A percentile compares a stretch with the other conserved stretches of the same genome.
Conservation (phyloP, 2,113 vertebrate genomes). For the Equus quagga region DNA sequence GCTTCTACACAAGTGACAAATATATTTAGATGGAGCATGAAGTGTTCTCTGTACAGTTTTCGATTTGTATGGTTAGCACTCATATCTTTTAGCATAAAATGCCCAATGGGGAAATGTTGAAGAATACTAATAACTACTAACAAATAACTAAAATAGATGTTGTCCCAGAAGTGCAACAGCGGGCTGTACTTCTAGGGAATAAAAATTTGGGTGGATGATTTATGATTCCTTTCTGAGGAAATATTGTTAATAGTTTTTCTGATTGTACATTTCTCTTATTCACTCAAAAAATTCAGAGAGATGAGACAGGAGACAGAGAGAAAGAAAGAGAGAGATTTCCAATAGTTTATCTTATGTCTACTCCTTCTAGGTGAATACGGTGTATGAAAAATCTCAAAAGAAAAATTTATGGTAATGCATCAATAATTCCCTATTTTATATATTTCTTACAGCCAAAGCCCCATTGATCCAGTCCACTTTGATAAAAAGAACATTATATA, state of each 20-base stretch:
- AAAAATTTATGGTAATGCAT: not conserved
- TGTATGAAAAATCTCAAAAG: not conserved
- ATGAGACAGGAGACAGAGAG: not conserved
- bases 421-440: not conserved
- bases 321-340: not conserved
- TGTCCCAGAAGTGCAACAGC: not conserved
- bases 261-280: not conserved
- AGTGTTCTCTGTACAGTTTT: conserved; percentile 30
- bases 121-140: conserved; percentile 58
- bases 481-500: not conserved
- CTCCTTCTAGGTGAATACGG: not conserved
- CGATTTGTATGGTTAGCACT: conserved; percentile 29
- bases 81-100: conserved; percentile 54
- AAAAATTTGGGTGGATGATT: not conserved
- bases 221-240: conserved; percentile 45
- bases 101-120: conserved; percentile 34
- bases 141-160: conserved; percentile 63
- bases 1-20: conserved; percentile 59
- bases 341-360: not conserved
- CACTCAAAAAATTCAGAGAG: not conserved
- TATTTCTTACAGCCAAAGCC: not conserved
- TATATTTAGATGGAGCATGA: conserved; percentile 60
- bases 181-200: not conserved
- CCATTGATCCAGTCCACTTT: not conserved
- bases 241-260: conserved; percentile 40